Evolutionary conservation across 1,140 invertebrate genomes (phyloP).

Genomic region (Papilio xuthus): DNA sequence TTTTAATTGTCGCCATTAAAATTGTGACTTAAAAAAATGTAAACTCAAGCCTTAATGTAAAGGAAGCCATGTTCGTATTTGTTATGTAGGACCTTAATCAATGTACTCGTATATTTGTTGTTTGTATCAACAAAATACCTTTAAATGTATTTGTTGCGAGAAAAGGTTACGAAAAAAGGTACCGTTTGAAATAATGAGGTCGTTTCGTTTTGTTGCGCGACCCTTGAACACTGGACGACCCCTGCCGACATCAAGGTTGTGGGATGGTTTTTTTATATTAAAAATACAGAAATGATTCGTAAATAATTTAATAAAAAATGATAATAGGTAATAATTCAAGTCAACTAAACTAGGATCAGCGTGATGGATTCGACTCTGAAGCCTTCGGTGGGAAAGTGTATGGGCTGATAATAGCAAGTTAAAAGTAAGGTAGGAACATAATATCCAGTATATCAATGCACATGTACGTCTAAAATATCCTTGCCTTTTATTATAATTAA

Average conservation of each 20-base stretch:
- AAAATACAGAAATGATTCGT: background rate
- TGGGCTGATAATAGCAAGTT: too few relatives aligned
- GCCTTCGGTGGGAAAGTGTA: too few relatives aligned
- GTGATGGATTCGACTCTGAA: too few relatives aligned
- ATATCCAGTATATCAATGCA: too few relatives aligned
- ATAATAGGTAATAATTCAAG: too few relatives aligned
- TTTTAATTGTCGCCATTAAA: background rate
- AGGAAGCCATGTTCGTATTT: background rate
- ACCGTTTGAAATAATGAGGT: constrained; percentile 37
- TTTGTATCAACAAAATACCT: constrained; percentile 27
- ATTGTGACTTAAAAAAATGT: background rate
- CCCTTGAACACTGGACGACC: constrained; percentile 26
- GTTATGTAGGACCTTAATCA: constrained; percentile 12
- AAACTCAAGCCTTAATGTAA: background rate
- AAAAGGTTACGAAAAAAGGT: constrained; percentile 38
- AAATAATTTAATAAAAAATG: background rate
- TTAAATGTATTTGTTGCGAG: constrained; percentile 35
- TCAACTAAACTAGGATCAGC: too few relatives aligned
- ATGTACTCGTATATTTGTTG: constrained; percentile 1
- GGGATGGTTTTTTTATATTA: background rate
- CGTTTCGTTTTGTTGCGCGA: constrained; percentile 29
- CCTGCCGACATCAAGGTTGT: constrained; percentile 1
- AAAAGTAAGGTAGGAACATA: too few relatives aligned
- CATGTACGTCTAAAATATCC: too few relatives aligned
- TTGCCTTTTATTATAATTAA: background rate